phyloP scores from a whole-genome alignment of 2,113 vertebrate species.

The Mastomys coucha region DNA sequence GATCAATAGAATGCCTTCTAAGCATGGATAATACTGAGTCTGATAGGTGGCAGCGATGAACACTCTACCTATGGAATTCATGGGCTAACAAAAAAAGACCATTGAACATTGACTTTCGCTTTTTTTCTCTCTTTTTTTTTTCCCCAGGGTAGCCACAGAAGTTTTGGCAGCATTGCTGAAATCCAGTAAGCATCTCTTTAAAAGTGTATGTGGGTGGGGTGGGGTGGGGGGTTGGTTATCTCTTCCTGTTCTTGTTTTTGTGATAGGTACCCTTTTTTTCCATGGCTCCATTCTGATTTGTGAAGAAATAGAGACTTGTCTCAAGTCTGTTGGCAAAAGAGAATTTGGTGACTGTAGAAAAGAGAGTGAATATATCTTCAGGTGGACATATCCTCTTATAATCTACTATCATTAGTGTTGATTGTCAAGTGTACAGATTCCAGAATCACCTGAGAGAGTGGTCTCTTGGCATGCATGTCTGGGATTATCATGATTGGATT shows the following conservation, averaged over 20 bases:
- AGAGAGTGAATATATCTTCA: not conserved
- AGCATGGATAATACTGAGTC: not conserved
- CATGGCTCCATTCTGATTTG: not conserved
- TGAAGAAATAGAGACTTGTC: not conserved
- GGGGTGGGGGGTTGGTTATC: not conserved
- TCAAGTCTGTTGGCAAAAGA: not conserved
- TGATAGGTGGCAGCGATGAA: not conserved
- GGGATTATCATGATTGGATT: not conserved
- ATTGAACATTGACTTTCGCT: constrained; percentile 75
- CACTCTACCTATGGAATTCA: not conserved
- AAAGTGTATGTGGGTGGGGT: not conserved
- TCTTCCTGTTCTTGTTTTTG: constrained; percentile 61
- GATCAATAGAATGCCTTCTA: not conserved
- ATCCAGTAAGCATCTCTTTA: constrained; percentile 93
- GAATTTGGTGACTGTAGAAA: not conserved
- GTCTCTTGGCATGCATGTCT: not conserved
- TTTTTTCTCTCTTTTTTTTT: constrained; percentile 79
- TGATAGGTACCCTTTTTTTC: not conserved
- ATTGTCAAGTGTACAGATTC: not conserved
- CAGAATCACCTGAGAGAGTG: not conserved
- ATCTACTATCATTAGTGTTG: not conserved
- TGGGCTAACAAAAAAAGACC: constrained; percentile 63
- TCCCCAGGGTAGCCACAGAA: constrained; percentile 92
- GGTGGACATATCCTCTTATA: accelerated
- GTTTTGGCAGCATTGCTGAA: constrained; percentile 92